Evolutionary conservation across 1,140 invertebrate genomes (phyloP), one percentile per base, ranked within the genome.

Genomic region (Cardiocondyla obscurior): DNA sequence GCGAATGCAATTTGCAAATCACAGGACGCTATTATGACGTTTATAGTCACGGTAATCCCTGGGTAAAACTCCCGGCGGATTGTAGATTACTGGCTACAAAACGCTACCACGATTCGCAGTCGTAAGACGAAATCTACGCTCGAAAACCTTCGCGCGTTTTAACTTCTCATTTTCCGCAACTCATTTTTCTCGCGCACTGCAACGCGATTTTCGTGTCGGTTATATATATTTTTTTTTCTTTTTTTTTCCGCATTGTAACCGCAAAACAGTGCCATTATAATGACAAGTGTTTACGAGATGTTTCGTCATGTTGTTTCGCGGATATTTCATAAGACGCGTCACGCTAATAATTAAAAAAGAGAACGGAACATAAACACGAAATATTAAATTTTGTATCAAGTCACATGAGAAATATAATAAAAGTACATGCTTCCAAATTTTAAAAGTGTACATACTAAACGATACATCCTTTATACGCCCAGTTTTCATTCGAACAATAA

Each of bases 1-100:
- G 25, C 53, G 57, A 76, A 82, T 60, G 72, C 53, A 51, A 19
- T 81, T 84, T 69, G 67, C 67, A 81, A 86, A 87, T 87, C 86
- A 36, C 62, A 69, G n/a, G n/a, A 79, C 28, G 51, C 25, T 46
- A 72, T 46, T 62, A 42, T 53, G 62, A 53, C 36, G 33, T 62
- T 62, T 62, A 42, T 25, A 44, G 14, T 67, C 44, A 42, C 10
- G 36, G 42, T 70, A 30, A 51, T 72, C 42, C 8, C n/a, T 10
- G 28, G 12, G 14, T 73, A 42, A 70, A 44, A 55, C 22, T 16
- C 51, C 36, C 76, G 39, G 12, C 55, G 7, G 36, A 44, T 46
- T 76, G 42, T 28, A 33, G 55, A 22, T 62, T 76, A 19, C 12
- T 14, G 12, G n/a, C 46, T 67, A 8, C 46, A 44, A 49, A 77